These are phyloP conservation scores for Globia sparganii DNA, from an alignment of 2,888 invertebrate genomes.

Conservation along the genomic window DNA sequence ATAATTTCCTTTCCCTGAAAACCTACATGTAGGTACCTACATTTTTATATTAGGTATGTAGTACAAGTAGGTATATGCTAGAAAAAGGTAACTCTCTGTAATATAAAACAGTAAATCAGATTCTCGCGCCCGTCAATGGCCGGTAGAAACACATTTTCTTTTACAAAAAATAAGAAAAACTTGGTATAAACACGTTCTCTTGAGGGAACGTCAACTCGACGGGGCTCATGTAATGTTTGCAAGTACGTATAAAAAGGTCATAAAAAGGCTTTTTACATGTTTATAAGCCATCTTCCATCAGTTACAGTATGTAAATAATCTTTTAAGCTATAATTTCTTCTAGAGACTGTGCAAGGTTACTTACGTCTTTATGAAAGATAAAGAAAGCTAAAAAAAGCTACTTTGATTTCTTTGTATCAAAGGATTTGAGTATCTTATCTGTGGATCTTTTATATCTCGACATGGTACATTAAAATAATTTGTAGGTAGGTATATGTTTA, in stretches of 20 bases:
- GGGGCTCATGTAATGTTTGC: conserved; percentile 51
- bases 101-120: conserved; percentile 53
- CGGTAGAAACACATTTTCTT: conserved; percentile 55
- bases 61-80: conserved; percentile 2
- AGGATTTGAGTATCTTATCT: conserved; percentile 17
- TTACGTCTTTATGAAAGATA: conserved; percentile 12
- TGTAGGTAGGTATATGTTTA: too few species aligned
- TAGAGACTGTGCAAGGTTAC: not conserved
- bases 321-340: conserved; percentile 38
- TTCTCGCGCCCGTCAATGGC: conserved; percentile 45
- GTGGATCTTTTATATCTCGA: not conserved
- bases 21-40: conserved; percentile 24
- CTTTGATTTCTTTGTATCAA: conserved; percentile 24
- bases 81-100: conserved; percentile 21
- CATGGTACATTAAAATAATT: not conserved
- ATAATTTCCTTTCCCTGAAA: conserved; percentile 35
- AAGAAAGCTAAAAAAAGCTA: too few species aligned
- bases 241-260: conserved; percentile 53
- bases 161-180: conserved; percentile 52
- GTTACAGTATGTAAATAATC: conserved; percentile 45
- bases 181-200: conserved; percentile 56
- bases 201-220: conserved; percentile 54
- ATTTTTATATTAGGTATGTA: conserved; percentile 29
- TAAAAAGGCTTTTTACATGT: conserved; percentile 57
- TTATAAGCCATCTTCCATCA: conserved; percentile 52